Base-by-base conservation (phyloP, 92 coral and sea anemone genomes). In the Siderastrea siderea region DNA sequence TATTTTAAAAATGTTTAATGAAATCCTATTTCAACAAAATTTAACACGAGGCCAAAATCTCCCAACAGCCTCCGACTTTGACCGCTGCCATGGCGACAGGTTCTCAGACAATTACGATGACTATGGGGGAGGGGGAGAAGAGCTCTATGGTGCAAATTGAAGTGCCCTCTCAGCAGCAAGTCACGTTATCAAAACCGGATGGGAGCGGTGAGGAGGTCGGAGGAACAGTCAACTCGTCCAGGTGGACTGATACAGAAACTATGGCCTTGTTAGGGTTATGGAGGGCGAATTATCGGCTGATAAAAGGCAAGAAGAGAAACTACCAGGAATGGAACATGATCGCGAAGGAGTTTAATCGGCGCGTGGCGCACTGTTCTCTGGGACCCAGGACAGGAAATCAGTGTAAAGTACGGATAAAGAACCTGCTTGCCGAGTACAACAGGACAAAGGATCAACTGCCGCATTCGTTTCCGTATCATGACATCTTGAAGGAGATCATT, bases 341-440 rank as follows among this genome's bases (percentile, higher is more conserved):
- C 50, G 95, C 98, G 0, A 85, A 75, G 43, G 98, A 95, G 72
- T 91, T 95, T 64, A 93, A 95, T 82, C 87, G 92, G 57, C 91
- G 96, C 9, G 77, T 89, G 16, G 96, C 94, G 11, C 81, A 85
- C 45, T 80, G 89, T 57, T 92, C 92, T 5, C 91, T 95, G 1
- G 98, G 98, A 1, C 98, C 98, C 45, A 71, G 98, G 47, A 95
- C 95, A 0, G 98, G 98, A 16, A 86, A 93, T 47, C 98, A 95
- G 96, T 95, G 98, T 55, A 95, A 95, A 71, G 92, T 95, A 52
- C 91, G 98, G 3, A 86, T 95, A 58, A 95, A 95, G 80, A 95
- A 95, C 76, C 90, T 95, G 44, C 83, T 90, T 8, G 94, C 98
- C 7, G 98, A 95, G 47, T 95, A 95, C 90, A 95, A 95, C 80